A percentile compares a stretch with the other conserved stretches of the same genome.
phyloP scores from a whole-genome alignment of 2,113 vertebrate genomes.

The Phodopus roborovskii region DNA sequence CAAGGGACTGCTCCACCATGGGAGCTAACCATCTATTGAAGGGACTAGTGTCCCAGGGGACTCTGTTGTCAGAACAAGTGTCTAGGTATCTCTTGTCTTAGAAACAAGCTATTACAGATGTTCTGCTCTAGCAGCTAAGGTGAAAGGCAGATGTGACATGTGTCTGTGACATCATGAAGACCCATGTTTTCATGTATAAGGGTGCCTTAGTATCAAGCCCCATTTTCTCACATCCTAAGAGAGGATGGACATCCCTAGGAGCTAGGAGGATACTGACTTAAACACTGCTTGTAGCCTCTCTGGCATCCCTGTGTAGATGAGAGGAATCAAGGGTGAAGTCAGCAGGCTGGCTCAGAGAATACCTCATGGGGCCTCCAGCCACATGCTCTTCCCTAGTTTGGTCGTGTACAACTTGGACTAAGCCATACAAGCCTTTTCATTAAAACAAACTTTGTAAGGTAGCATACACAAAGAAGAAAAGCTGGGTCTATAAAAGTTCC shows the following conservation, averaged over 20 bases:
- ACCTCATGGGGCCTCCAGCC: neutral
- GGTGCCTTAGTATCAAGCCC: neutral
- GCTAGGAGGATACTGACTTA: neutral
- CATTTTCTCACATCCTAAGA: neutral
- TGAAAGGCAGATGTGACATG: neutral
- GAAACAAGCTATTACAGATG: neutral
- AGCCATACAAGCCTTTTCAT: neutral
- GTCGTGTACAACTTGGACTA: neutral
- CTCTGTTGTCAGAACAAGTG: rapidly evolving
- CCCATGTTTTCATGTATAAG: neutral
- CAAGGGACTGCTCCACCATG: neutral
- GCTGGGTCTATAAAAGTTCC: neutral
- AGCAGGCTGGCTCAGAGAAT: neutral
- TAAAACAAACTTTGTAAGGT: slow-evolving; percentile 21
- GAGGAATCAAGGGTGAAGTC: neutral
- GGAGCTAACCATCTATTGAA: neutral
- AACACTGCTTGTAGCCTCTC: neutral
- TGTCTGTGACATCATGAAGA: neutral
- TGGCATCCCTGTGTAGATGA: neutral
- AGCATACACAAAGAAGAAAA: slow-evolving; percentile 27
- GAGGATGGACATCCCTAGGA: neutral
- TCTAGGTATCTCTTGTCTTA: neutral
- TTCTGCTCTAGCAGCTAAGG: neutral
- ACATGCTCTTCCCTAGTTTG: neutral
- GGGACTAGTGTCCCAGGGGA: neutral